Base-by-base conservation (phyloP, 2,113 vertebrate species). In the Sterrhoptilus dennistouni region DNA sequence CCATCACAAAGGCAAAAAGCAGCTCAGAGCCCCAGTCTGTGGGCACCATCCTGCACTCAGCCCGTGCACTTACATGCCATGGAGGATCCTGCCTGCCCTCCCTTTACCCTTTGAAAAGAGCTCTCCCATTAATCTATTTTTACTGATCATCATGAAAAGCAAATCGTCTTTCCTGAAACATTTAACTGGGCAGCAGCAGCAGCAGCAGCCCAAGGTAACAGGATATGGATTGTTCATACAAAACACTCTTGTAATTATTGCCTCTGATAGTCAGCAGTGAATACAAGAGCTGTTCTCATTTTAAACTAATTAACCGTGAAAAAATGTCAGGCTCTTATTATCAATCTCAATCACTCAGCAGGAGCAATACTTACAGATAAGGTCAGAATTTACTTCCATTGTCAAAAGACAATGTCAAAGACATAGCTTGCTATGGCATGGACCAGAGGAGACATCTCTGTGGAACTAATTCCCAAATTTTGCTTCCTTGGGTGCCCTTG, bases 271-370 rank as follows among this genome's bases (percentile, higher is more conserved):
- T 66, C 75, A 83, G 68, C 68, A 74, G 63, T 20, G 76, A 90
- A 59, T 53, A 89, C 63, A 77, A 93, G 80, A 96, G 64, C 71
- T 70, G 18, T 66, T 83, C 68, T 89, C 86, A 77, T 95, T 97
- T 90, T 80, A 69, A 92, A 76, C 79, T 90, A 92, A 92, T 92
- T 97, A 93, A 68, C 91, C 80, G 63, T 71, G 89, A 92, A 95
- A 93, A 95, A 71, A 77, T 70, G 60, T 70, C 94, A 92, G 80
- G 77, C 47, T 90, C 38, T 66, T 92, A 66, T 38, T 83, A 96
- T 92, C 68, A 69, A 95, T 94, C 90, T 93, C 74, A 59, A 71
- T 93, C 93, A 89, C 80, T 66, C 86, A 71, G 79, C 68, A 81
- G 64, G 14, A 74, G 68, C 59, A 74, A 76, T 47, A 54, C 76